Base-by-base conservation (phyloP, 2,113 vertebrate species). In the Erinaceus europaeus region DNA sequence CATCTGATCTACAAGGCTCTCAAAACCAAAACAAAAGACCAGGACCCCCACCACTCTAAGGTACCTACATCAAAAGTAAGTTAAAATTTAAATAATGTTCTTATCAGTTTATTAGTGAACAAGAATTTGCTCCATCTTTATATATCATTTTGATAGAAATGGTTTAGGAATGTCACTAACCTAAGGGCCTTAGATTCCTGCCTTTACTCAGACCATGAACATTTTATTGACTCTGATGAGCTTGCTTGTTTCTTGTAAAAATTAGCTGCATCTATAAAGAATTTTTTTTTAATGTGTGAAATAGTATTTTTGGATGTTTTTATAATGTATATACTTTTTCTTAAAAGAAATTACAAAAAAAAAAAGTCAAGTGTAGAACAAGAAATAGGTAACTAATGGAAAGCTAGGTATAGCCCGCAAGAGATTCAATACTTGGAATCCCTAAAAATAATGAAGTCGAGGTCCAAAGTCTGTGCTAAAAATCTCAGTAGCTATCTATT, bases 1-100 rank as follows among this genome's bases (percentile, higher is more conserved):
- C 32, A 34, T 44, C 46, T 18, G 38, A 81, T 42, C 27, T n/a
- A 32, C 7, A 77, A 75, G 65, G 78, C 50, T 44, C 62, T 61
- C 55, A 53, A 84, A 76, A 89, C 65, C 65, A 84, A 85, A 89
- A 78, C 27, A 62, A 50, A 62, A 17, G 27, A 83, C 73, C 78
- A 64, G 65, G 76, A 48, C 62, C 62, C 64, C 46, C 32, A 38
- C 71, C 10, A 8, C 17, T 79, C 78, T 75, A 69, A 40, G 23
- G 50, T 25, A 84, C 18, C 68, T 64, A 48, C 53, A 53, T 78
- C 64, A 78, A 85, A 90, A 88, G 89, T 1, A 77, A 46, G 77
- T 81, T 80, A 50, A 90, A 57, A 74, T 81, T 87, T 89, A 90
- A 85, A 29, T 55, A 75, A 87, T 48, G 14, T 53, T 78, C 74